Evolutionary conservation across 2,113 vertebrate species (phyloP), one percentile per base, ranked within the genome.

Genomic region (Pterocles gutturalis): DNA sequence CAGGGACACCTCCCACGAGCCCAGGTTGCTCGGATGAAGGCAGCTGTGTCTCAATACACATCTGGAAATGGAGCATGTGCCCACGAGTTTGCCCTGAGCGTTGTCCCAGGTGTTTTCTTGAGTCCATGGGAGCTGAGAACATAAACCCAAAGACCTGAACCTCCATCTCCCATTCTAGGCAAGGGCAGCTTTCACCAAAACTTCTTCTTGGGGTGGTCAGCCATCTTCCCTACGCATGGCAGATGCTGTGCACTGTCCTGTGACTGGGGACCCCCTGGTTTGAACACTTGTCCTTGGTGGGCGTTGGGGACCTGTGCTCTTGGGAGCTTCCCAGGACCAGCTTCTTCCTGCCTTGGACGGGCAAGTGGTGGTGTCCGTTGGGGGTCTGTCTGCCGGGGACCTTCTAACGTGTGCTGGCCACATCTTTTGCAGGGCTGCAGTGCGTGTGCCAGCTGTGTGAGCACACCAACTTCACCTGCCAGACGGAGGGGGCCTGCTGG

Each of bases 401-500:
- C 36, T 13, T 1, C 48, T 87, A 21, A 51, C 4, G 1, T n/a
- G 3, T 22, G 31, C 76, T 6, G 93, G 24, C 2, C 31, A 45
- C 34, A 54, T 26, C 84, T 89, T 28, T 97, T 97, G 2, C 97
- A 99, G 99, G 99, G 62, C 97, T 99, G 83, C 99, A 98, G 94
- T 99, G 99, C 38, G 98, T 99, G 80, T 99, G 99, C 96, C 99
- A 99, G 95, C 98, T 99, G 93, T 99, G 99, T 45, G 98, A 98
- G 75, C 97, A 97, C 95, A 98, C 98, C 96, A 99, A 99, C 98
- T 98, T 99, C 95, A 99, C 98, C 38, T 99, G 99, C 93, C 99
- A 99, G 69, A 99, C 99, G 1, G 97, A 98, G 46, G 99, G 99
- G 1, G 99, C 99, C 33, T 99, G 99, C 95, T 99, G 99, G 99